Percentiles rank a stretch among this genome's conserved stretches.
Evolutionary conservation across 2,888 invertebrate genomes (phyloP).

Genomic region (Drosophila ezoana): DNA sequence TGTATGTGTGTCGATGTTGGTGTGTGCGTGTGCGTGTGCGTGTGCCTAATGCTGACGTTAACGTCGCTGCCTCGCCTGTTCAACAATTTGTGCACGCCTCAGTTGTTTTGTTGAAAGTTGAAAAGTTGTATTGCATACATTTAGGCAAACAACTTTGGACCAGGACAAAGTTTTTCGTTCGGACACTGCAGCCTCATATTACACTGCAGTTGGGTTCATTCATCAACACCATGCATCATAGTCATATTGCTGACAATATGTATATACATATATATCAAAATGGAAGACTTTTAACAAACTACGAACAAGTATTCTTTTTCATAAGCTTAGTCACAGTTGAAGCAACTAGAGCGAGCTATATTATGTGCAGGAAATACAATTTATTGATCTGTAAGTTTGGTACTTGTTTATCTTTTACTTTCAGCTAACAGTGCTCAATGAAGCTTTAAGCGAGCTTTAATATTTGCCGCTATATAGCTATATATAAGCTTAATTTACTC

Average conservation of each 20-base stretch:
- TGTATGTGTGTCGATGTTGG: not conserved
- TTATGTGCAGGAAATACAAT: too few species aligned
- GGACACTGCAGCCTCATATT: constrained; percentile 17
- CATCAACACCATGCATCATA: constrained; percentile 25
- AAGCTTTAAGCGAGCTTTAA: too few species aligned
- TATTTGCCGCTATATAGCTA: too few species aligned
- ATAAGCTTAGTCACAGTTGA: not conserved
- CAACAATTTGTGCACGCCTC: constrained; percentile 62
- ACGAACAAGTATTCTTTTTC: not conserved
- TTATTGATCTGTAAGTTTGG: too few species aligned
- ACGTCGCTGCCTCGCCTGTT: constrained; percentile 27
- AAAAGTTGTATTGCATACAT: constrained; percentile 63
- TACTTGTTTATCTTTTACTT: too few species aligned
- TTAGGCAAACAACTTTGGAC: constrained; percentile 40
- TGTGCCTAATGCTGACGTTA: constrained; percentile 48
- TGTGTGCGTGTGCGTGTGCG: constrained; percentile 4
- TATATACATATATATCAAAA: not conserved
- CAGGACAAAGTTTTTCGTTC: constrained; percentile 47
- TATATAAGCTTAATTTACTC: too few species aligned
- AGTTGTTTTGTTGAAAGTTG: constrained; percentile 51
- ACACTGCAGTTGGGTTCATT: constrained; percentile 18
- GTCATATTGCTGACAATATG: not conserved
- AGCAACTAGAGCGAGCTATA: too few species aligned
- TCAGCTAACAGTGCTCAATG: too few species aligned
- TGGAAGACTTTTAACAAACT: not conserved